Base-by-base conservation (phyloP, 2,113 vertebrate genomes). In the Dermatemys mawii region DNA sequence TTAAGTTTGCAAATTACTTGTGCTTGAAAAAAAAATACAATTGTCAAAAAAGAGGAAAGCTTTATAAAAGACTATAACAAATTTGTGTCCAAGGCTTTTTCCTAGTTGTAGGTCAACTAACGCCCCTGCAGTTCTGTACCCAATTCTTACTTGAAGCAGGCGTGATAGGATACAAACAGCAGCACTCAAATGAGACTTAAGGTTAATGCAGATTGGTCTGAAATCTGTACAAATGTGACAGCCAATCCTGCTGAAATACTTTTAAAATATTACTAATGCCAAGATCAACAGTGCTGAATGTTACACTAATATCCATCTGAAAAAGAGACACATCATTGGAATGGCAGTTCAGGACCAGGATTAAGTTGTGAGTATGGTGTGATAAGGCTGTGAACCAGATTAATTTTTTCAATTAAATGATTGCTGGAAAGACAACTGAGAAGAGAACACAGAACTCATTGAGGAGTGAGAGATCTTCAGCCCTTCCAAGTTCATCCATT, bases 371-470 rank as follows among this genome's bases (percentile, higher is more conserved):
- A 76, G 57, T 73, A 32, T 1, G 2, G 73, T 84, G 82, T 67
- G n/a, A 90, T 9, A 26, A 86, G 78, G 38, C 32, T 91, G 35
- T 19, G 41, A 93, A 92, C 11, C 3, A 92, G 81, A 94, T 50
- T 19, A 41, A 63, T 4, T 87, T 96, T 95, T 97, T 96, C 91
- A 95, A 95, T 96, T 94, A 97, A 97, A 91, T 2, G 0, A 93
- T 12, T 94, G 75, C 24, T 92, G 46, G 81, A 95, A 93, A 92
- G 75, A 92, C n/a, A 94, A 60, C 82, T 60, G 70, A 97, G 48
- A 94, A 51, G 35, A 83, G 87, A 96, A 93, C 22, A 22, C 78
- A 91, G 92, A 79, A 83, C 73, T 86, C 91, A 83, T 88, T 67
- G 79, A 80, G 89, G 83, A 93, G 84, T 26, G 41, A 86, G 84